Evolutionary conservation across 1,140 invertebrate genomes (phyloP), one percentile per base, ranked within the genome.

Genomic region (Drosophila erecta): DNA sequence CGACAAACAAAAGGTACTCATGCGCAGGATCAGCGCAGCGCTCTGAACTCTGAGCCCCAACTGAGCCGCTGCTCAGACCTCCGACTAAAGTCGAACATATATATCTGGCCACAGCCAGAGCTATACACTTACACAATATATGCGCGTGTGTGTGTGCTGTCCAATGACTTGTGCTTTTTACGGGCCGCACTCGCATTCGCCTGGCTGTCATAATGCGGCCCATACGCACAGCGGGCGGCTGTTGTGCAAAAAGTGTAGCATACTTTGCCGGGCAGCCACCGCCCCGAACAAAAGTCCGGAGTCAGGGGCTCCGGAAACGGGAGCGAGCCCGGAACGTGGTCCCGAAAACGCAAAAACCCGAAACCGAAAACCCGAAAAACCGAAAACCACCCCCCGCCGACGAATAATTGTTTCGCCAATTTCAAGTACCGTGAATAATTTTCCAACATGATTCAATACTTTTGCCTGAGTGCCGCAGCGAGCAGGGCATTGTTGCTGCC

Each of bases 351-450:
- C 40, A 15, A 41, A 35, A 40, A 14, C 22, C 20, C 27, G 53
- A 24, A 56, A 33, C 62, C 12, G n/a, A 6, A 33, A 15, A 17
- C 37, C 11, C 30, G 27, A 62, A 58, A 12, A 17, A 22, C 22
- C 35, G 40, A 49, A 56, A 74, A 30, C 61, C 44, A 55, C 59
- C 60, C 73, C 73, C 40, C 50, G 50, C 58, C 43, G 60, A 66
- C 59, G 66, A 83, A 87, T 89, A 89, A 89, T 89, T 89, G 84
- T 89, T 89, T 89, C 84, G 84, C 84, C 84, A 89, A 89, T 90
- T 89, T 89, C 76, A 89, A 89, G 84, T 89, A 79, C 76, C 84
- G 76, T 89, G 84, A 81, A 89, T 89, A 89, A 89, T 89, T 83
- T 72, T 80, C 67, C 76, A 89, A 89, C 84, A 89, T 89, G 84